These are phyloP conservation scores for Dichetophora obliterata DNA, from an alignment of 2,888 invertebrate genomes.

Conservation along the genomic window DNA sequence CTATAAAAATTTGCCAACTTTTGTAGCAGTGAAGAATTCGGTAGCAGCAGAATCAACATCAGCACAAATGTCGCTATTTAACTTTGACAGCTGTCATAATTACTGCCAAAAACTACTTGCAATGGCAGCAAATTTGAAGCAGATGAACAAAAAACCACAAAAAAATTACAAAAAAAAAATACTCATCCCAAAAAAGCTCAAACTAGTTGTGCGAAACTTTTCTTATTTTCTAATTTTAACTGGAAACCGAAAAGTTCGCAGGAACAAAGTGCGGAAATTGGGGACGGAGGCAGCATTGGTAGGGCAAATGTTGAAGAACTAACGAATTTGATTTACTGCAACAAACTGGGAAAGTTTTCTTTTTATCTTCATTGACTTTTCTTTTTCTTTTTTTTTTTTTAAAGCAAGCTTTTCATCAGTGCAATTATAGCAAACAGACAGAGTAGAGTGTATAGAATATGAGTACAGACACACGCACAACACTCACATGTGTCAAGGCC, in stretches of 20 bases:
- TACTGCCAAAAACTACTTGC: slow-evolving; percentile 31
- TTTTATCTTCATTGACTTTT: neutral
- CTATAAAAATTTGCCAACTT: neutral
- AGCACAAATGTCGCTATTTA: slow-evolving; percentile 30
- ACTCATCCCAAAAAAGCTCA: neutral
- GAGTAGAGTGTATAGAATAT: neutral
- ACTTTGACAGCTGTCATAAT: slow-evolving; percentile 46
- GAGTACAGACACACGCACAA: slow-evolving; percentile 12
- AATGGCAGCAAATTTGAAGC: neutral
- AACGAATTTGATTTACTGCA: slow-evolving; percentile 31
- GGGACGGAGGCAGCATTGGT: neutral
- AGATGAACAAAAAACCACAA: neutral
- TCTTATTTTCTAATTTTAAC: slow-evolving; percentile 7
- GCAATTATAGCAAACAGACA: slow-evolving; percentile 14
- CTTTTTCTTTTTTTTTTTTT: neutral
- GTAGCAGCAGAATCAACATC: neutral
- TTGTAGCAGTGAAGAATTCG: neutral
- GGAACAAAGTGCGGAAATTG: neutral
- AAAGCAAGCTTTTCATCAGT: neutral
- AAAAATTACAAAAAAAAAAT: neutral
- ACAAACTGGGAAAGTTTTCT: slow-evolving; percentile 15
- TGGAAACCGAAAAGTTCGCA: neutral
- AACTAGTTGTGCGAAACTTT: slow-evolving; percentile 6
- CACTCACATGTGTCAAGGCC: neutral
- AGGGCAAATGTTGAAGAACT: neutral